phyloP scores from a whole-genome alignment of 1,140 invertebrate species.

The Trigoniulus corallinus region DNA sequence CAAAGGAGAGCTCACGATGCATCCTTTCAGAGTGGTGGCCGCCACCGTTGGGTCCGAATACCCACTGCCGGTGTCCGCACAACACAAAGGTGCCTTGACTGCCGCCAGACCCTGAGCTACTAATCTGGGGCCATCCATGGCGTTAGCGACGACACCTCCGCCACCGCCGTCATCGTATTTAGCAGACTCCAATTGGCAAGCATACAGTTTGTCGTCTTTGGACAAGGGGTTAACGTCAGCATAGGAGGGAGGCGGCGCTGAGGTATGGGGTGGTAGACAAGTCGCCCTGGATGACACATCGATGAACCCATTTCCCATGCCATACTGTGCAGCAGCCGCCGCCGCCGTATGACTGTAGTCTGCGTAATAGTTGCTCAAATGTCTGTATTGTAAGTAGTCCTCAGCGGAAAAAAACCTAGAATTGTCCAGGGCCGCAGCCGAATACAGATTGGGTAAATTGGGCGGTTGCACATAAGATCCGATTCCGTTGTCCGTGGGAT shows the following conservation, averaged over 20 bases:
- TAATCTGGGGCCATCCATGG: no score
- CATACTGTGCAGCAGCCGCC: conserved; percentile 34
- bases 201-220: conserved; percentile 38
- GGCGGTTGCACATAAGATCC: conserved; percentile 40
- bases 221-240: conserved; percentile 23
- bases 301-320: conserved; percentile 63
- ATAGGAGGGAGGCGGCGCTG: conserved; percentile 26
- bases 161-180: no score
- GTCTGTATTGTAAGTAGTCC: conserved; percentile 70
- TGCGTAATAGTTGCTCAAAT: conserved; percentile 52
- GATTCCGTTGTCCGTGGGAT: conserved; percentile 39
- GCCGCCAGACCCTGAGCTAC: no score
- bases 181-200: conserved; percentile 33
- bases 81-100: background rate
- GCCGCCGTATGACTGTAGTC: conserved; percentile 44
- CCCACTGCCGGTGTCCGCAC: background rate
- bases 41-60: no score
- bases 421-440: conserved; percentile 48
- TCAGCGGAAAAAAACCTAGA: conserved; percentile 46
- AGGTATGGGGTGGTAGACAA: conserved; percentile 23
- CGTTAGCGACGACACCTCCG: no score
- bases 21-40: conserved; percentile 10
- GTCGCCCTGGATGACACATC: conserved; percentile 37
- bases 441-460: conserved; percentile 37
- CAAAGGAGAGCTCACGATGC: conserved; percentile 14